These are phyloP conservation scores for Chirona hameri DNA, from an alignment of 2,888 invertebrate species.

Conservation along the genomic window DNA sequence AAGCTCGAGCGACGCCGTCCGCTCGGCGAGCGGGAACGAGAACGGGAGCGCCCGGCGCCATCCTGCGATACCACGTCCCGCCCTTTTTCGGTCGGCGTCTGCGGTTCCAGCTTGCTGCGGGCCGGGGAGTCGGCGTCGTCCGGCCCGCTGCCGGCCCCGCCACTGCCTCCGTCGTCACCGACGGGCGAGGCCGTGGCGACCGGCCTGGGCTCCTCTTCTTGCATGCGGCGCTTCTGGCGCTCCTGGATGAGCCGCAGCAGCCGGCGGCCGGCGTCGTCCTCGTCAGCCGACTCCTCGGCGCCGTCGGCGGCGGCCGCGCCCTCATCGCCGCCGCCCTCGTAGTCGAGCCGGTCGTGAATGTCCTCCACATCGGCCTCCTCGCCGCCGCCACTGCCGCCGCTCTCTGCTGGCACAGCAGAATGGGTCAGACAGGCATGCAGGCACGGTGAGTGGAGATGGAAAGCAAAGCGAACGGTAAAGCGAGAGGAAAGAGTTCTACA, in stretches of 20 bases:
- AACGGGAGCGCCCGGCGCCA: not conserved
- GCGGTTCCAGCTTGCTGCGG: too few relatives aligned
- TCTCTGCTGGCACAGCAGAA: not conserved
- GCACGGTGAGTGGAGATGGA: too few relatives aligned
- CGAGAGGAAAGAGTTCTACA: too few relatives aligned
- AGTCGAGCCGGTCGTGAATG: constrained; percentile 23
- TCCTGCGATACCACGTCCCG: not conserved
- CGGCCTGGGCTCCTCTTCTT: not conserved
- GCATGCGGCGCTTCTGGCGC: not conserved
- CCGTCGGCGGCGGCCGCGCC: constrained; percentile 49
- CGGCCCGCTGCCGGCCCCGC: too few relatives aligned
- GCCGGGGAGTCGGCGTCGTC: not conserved
- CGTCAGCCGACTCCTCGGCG: constrained; percentile 58
- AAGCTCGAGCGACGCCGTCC: not conserved
- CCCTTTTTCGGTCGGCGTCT: not conserved
- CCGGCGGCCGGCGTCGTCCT: constrained; percentile 50
- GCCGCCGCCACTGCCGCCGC: not conserved
- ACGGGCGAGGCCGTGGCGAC: not conserved
- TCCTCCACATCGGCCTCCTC: constrained; percentile 6
- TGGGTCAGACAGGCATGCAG: too few relatives aligned
- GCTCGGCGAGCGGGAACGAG: not conserved
- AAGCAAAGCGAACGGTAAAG: too few relatives aligned
- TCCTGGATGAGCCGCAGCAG: constrained; percentile 25
- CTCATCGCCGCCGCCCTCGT: constrained; percentile 31
- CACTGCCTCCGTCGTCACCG: too few relatives aligned